Conservation (phyloP, 2,888 invertebrate species). For the Serrognathus titanus region DNA sequence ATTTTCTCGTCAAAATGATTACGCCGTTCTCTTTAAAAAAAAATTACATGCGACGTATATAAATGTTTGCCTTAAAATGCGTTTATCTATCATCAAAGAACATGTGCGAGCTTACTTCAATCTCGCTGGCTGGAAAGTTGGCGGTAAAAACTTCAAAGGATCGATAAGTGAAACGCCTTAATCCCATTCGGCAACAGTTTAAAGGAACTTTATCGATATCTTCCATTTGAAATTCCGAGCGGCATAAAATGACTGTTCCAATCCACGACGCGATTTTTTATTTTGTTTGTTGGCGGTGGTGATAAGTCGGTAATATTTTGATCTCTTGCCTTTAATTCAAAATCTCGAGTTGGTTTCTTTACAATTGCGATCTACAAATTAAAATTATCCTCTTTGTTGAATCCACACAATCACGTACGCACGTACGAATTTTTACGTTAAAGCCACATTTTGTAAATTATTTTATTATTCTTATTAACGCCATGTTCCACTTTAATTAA, state of each 20-base stretch:
- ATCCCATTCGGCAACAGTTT: constrained; percentile 12
- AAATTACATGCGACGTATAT: too few relatives aligned
- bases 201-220: constrained; percentile 8
- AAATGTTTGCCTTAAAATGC: too few relatives aligned
- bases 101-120: background rate
- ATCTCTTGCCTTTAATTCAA: constrained; percentile 11
- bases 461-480: too few relatives aligned
- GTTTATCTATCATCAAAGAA: too few relatives aligned
- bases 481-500: too few relatives aligned
- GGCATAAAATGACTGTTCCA: constrained; percentile 7
- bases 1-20: too few relatives aligned
- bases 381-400: too few relatives aligned
- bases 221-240: constrained; percentile 9
- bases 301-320: constrained; percentile 13
- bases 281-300: constrained; percentile 5
- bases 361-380: too few relatives aligned
- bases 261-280: constrained; percentile 10
- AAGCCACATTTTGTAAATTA: too few relatives aligned
- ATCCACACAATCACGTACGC: too few relatives aligned
- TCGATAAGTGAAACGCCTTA: constrained; percentile 12
- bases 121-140: background rate
- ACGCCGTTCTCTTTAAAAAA: too few relatives aligned
- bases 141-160: constrained; percentile 13
- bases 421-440: too few relatives aligned
- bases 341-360: background rate